phyloP scores from a whole-genome alignment of 2,888 invertebrate species.

The Taphrorychus bicolor region DNA sequence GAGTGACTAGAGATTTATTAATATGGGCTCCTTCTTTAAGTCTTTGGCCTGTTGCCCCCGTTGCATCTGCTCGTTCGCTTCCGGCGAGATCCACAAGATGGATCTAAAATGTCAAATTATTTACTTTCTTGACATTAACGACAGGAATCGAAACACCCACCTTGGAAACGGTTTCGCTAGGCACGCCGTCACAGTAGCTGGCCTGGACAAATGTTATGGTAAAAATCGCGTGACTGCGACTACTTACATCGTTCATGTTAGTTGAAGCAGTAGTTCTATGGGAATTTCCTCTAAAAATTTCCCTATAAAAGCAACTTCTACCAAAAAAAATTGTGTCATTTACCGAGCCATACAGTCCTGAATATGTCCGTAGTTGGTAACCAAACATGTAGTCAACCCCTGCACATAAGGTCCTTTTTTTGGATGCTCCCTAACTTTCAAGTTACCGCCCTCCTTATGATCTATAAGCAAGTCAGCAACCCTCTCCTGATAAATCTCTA shows the following conservation, averaged over 20 bases:
- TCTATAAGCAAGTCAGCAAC: conserved; percentile 74
- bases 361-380: conserved; percentile 86
- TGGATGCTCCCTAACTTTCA: conserved; percentile 78
- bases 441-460: conserved; percentile 57
- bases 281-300: conserved; percentile 73
- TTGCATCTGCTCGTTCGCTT: conserved; percentile 87
- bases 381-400: conserved; percentile 83
- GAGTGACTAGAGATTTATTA: conserved; percentile 87
- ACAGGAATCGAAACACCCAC: conserved; percentile 55
- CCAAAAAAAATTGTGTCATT: no score
- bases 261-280: conserved; percentile 88
- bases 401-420: conserved; percentile 83
- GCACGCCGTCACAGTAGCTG: conserved; percentile 84
- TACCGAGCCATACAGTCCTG: conserved; percentile 67
- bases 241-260: conserved; percentile 92
- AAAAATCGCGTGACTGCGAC: conserved; percentile 90
- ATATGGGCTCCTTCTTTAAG: conserved; percentile 91
- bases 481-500: conserved; percentile 70
- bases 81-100: conserved; percentile 90
- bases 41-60: conserved; percentile 89
- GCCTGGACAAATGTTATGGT: conserved; percentile 91
- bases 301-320: no score
- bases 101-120: conserved; percentile 56
- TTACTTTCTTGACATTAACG: not conserved
- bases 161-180: conserved; percentile 89